These are phyloP conservation scores for Pteropus alecto DNA, from an alignment of 2,113 vertebrate species.

Conservation along the genomic window DNA sequence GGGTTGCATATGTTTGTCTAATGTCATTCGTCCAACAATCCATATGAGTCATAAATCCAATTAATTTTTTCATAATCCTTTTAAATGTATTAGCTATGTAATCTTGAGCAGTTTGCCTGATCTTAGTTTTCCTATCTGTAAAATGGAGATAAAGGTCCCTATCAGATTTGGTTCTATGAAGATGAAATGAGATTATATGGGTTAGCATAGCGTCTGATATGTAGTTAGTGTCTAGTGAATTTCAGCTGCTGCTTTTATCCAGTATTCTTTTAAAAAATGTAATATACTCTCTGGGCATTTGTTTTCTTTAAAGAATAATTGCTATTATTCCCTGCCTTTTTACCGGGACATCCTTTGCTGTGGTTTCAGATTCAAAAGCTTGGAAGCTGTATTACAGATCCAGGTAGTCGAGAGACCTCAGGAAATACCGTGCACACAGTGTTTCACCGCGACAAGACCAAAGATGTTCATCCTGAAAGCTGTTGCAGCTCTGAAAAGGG, in stretches of 20 bases:
- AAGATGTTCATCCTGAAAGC: conserved; percentile 87
- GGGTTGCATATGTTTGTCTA: not conserved
- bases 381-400: conserved; percentile 84
- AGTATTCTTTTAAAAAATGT: conserved; percentile 27
- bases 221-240: not conserved
- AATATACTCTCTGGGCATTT: not conserved
- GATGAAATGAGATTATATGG: not conserved
- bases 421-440: conserved; percentile 83
- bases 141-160: not conserved
- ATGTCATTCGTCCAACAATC: not conserved
- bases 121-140: conserved; percentile 16
- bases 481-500: conserved; percentile 86
- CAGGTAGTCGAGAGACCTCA: conserved; percentile 82
- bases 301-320: conserved; percentile 18
- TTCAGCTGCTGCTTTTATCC: not conserved
- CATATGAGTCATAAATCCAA: not conserved
- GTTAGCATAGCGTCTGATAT: not conserved
- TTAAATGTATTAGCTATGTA: not conserved
- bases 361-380: conserved; percentile 85
- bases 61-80: conserved; percentile 29
- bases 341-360: conserved; percentile 29
- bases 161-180: not conserved
- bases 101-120: conserved; percentile 21
- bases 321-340: not conserved
- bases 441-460: conserved; percentile 88